A percentile compares a stretch with the other conserved stretches of the same genome.
phyloP scores from a whole-genome alignment of 2,888 invertebrate genomes.

The Thereva unica region DNA sequence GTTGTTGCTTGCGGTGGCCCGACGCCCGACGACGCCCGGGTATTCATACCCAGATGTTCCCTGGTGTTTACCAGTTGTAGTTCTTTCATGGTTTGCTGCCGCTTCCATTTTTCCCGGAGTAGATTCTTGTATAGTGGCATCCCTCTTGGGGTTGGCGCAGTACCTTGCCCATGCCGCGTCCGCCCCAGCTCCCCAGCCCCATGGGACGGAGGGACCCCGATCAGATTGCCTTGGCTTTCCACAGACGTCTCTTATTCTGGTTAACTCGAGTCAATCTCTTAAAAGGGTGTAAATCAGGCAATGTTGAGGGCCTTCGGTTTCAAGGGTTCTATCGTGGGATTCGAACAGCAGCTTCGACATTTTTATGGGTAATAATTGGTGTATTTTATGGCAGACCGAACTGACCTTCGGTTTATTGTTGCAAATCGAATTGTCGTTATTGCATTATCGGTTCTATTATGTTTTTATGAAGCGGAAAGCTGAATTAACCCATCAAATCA shows the following conservation, averaged over 20 bases:
- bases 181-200: too few species aligned
- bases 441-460: too few species aligned
- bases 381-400: conserved; percentile 18
- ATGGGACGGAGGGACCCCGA: neutral
- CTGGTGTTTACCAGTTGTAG: conserved; percentile 14
- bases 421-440: too few species aligned
- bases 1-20: conserved; percentile 31
- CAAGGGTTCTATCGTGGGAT: conserved; percentile 13
- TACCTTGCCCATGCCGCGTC: neutral
- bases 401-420: conserved; percentile 3
- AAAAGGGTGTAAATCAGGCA: conserved; percentile 41
- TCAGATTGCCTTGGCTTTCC: conserved; percentile 8
- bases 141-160: neutral
- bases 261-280: conserved; percentile 38
- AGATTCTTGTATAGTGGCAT: conserved; percentile 3
- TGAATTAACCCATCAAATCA: too few species aligned
- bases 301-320: conserved; percentile 21
- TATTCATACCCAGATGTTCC: conserved; percentile 30
- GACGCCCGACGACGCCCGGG: neutral
- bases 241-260: conserved; percentile 35
- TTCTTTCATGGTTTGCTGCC: conserved; percentile 10
- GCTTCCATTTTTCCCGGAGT: neutral
- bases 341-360: conserved; percentile 24
- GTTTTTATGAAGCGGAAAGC: too few species aligned
- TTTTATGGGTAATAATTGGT: conserved; percentile 33